Base-by-base conservation (phyloP, 2,888 invertebrate species). In the Lumbricus terrestris region DNA sequence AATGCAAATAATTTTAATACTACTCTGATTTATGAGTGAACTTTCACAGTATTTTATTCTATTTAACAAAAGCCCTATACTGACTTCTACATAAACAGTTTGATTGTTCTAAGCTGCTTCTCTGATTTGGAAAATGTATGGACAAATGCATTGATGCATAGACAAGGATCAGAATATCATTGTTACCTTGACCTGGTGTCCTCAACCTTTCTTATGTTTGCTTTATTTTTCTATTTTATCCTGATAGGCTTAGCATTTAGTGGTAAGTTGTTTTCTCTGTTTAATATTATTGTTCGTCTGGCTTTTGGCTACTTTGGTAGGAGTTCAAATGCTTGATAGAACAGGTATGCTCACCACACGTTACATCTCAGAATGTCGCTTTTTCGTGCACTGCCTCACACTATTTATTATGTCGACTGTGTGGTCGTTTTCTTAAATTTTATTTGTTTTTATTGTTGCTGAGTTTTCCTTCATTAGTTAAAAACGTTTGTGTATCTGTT, bases 291-390 rank as follows among this genome's bases (percentile, higher is more conserved):
- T 83, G 33, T 34, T 83, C 83, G 34, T 83, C 85, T 85, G 33
- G 85, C 85, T 85, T n/a, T 37, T 37, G 37, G 85, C 34, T 85
- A 35, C 29, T 83, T 29, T 83, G 20, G 18, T 85, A 85, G 85
- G 85, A 85, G 85, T 85, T 35, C 85, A 34, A 34, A 85, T 85
- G 37, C 34, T 85, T 85, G 85, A 37, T 37, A 85, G 85, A 37
- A 35, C 85, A 85, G 85, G 85, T 85, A 85, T 34, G 85, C 85
- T 23, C 20, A 85, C 85, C 34, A 85, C 69, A 69, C n/a, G 16
- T 85, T 34, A 37, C 35, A 35, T 85, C 33, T n/a, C 85, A 0
- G 85, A 35, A 34, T 85, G 34, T 34, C 35, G 34, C 34, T n/a
- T 6, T 69, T 11, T 29, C 11, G 29, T 69, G 69, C 69, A 69